These are phyloP conservation scores for Rhagoletis pomonella DNA, from an alignment of 1,140 invertebrate species.

Conservation along the genomic window DNA sequence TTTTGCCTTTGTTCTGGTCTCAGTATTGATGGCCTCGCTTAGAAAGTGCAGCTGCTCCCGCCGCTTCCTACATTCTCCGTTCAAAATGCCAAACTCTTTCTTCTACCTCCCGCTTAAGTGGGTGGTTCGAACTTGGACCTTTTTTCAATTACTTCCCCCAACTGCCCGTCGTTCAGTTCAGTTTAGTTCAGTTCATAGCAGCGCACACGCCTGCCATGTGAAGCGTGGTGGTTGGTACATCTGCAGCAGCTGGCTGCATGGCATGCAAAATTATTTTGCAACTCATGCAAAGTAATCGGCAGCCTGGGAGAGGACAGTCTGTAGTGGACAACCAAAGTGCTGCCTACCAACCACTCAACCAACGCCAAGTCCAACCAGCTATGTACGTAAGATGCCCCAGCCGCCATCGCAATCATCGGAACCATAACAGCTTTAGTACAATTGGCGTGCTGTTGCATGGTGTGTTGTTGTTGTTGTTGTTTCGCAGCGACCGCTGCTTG, in stretches of 20 bases:
- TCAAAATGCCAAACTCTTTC: neutral
- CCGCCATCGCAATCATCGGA: neutral
- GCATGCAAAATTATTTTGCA: constrained; percentile 43
- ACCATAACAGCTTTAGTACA: neutral
- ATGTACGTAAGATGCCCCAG: neutral
- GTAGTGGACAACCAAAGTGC: constrained; percentile 20
- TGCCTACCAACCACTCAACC: too few relatives aligned
- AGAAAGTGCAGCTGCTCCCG: constrained; percentile 28
- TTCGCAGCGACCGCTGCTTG: neutral
- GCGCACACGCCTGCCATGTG: too few relatives aligned
- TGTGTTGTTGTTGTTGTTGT: neutral
- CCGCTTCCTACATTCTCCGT: neutral
- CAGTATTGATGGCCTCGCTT: neutral
- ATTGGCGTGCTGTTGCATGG: neutral
- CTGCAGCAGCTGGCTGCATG: neutral
- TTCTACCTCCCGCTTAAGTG: constrained; percentile 8
- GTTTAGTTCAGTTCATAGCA: too few relatives aligned
- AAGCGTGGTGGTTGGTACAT: neutral
- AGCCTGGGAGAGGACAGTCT: constrained; percentile 29
- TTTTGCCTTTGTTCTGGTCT: neutral
- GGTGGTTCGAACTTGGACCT: constrained; percentile 48
- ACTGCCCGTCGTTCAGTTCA: too few relatives aligned
- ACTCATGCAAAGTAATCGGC: constrained; percentile 42
- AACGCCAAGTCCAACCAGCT: neutral
- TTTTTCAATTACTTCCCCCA: constrained; percentile 16